Percentiles rank a stretch among this genome's conserved stretches.
These are phyloP conservation scores for Dreissena polymorpha DNA, from an alignment of 1,140 invertebrate genomes.

Conservation along the genomic window DNA sequence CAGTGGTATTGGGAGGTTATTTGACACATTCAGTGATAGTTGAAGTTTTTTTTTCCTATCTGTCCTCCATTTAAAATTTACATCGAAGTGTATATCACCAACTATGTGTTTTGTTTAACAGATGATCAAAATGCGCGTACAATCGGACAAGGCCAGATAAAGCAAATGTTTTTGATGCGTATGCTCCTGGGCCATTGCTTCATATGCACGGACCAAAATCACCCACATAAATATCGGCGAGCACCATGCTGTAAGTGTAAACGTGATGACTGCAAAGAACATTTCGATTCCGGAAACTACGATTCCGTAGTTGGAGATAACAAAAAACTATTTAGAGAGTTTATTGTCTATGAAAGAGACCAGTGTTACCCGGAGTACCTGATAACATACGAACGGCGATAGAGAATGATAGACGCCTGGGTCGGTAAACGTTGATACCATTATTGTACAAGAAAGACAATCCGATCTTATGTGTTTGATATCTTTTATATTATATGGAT, in stretches of 20 bases:
- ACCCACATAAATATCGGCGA: constrained; percentile 33
- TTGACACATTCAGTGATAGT: too few species aligned
- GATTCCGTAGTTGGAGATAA: constrained; percentile 69
- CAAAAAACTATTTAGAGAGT: constrained; percentile 66
- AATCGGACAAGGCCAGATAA: constrained; percentile 5
- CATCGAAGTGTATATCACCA: too few species aligned
- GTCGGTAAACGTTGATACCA: too few species aligned
- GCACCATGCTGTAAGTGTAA: constrained; percentile 49
- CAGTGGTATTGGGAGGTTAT: too few species aligned
- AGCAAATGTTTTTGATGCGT: constrained; percentile 55
- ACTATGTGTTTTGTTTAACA: constrained; percentile 2
- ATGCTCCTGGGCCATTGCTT: constrained; percentile 51
- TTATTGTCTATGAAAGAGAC: constrained; percentile 69
- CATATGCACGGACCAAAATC: constrained; percentile 28
- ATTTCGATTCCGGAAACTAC: constrained; percentile 22
- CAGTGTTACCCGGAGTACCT: constrained; percentile 71
- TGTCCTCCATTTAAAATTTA: too few species aligned
- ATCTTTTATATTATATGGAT: too few species aligned
- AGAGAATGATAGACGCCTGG: background rate
- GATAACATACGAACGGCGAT: constrained; percentile 65
- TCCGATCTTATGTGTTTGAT: too few species aligned
- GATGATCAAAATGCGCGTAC: constrained; percentile 13
- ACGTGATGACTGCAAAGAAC: constrained; percentile 25
- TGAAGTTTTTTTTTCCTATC: too few species aligned
- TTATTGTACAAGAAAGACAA: too few species aligned